Evolutionary conservation across 2,113 vertebrate genomes (phyloP), one percentile per base, ranked within the genome.

Genomic region (Lophotis ruficrista): DNA sequence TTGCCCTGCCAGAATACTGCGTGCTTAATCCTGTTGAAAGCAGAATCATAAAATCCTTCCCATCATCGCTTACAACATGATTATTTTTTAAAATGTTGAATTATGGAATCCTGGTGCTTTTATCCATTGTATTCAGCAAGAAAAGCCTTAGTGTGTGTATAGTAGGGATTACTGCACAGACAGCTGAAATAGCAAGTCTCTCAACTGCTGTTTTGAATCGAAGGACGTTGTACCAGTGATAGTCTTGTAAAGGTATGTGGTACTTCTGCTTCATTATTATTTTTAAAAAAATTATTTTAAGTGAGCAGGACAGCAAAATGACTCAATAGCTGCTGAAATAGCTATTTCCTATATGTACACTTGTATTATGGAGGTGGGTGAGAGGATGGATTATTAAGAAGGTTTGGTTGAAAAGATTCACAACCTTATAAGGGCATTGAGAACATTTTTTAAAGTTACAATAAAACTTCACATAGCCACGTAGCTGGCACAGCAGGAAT

Each of bases 21-120:
- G 2, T 66, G 45, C 12, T 93, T 87, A 89, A 94, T 96, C 61
- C 75, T 83, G 31, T 71, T 91, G 79, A 89, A 96, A 92, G 60
- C 60, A 87, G 41, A 45, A 51, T 18, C 53, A 58, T 70, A 68
- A 66, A 61, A 72, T 95, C 94, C 58, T 96, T 91, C 75, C 62
- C 68, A 41, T 77, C 14, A 3, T 83, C 23, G 50, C 92, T 80
- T 94, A 89, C 45, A 73, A 88, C 60, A 14, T 70, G 25, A 77
- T 94, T 78, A n/a, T 61, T 93, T 90, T 87, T 94, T 82, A 25
- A 89, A 25, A 57, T 69, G 51, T 51, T 70, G 50, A 78, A 43
- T 94, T 83, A 41, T 4, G 3, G 38, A 64, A 88, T 94, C n/a
- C 66, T 82, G 68, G 68, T 75, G 82, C 92, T 87, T 90, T 94